phyloP scores from a whole-genome alignment of 2,797 vertebrate species.

The Gymnothorax reevesii region DNA sequence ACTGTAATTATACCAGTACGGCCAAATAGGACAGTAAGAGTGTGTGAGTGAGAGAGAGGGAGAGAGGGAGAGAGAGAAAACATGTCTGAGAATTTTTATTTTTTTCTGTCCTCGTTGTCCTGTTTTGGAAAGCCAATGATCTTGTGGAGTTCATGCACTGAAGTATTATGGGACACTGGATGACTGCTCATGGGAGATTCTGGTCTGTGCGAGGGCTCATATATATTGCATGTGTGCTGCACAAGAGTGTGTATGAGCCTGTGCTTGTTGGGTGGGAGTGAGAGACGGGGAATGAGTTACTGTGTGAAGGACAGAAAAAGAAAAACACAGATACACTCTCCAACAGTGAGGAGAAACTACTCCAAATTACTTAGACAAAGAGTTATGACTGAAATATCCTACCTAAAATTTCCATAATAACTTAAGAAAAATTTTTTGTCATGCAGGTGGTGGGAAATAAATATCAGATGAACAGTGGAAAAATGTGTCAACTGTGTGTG shows the following conservation, averaged over 20 bases:
- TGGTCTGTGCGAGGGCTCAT: neutral
- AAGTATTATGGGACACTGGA: neutral
- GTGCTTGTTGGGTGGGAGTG: neutral
- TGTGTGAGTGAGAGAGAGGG: too few relatives aligned
- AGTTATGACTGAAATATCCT: neutral
- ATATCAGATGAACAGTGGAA: too few relatives aligned
- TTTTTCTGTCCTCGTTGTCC: neutral
- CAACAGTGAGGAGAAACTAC: neutral
- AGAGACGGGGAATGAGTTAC: neutral
- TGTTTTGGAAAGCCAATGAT: neutral
- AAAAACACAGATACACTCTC: neutral
- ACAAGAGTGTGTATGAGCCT: neutral
- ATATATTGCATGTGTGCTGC: neutral
- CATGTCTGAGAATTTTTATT: neutral
- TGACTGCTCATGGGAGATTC: neutral
- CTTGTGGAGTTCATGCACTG: neutral
- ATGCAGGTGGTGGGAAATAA: too few relatives aligned
- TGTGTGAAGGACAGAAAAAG: neutral
- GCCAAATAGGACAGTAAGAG: too few relatives aligned
- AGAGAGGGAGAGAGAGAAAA: neutral
- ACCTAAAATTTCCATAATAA: neutral
- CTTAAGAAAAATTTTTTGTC: too few relatives aligned
- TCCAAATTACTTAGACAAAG: neutral
- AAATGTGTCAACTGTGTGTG: too few relatives aligned
- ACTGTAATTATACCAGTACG: slow-evolving; percentile 44